Conservation (phyloP, 1,140 invertebrate species). For the Penaeus chinensis region DNA sequence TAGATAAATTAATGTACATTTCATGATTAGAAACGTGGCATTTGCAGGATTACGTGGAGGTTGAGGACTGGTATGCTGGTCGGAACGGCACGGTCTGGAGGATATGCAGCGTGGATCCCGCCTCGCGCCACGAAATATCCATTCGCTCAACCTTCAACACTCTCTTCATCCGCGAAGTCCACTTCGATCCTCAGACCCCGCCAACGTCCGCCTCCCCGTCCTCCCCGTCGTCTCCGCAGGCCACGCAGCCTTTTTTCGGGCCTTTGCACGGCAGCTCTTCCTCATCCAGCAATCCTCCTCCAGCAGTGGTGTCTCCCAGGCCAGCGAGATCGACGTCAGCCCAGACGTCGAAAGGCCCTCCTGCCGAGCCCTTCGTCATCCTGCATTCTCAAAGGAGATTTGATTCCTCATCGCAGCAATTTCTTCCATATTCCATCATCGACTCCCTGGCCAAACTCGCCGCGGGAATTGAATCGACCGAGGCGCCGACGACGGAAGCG, state of each 20-base stretch:
- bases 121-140: constrained; percentile 55
- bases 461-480: neutral
- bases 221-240: neutral
- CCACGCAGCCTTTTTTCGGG: neutral
- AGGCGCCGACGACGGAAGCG: neutral
- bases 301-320: too few species aligned
- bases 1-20: neutral
- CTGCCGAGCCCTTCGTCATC: too few species aligned
- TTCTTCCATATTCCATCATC: neutral
- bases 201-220: neutral
- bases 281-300: neutral
- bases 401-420: neutral
- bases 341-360: too few species aligned
- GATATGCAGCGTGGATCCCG: constrained; percentile 52
- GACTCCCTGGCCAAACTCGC: constrained; percentile 3
- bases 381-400: too few species aligned
- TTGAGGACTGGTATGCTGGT: constrained; percentile 61
- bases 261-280: constrained; percentile 8
- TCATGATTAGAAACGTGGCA: neutral
- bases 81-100: constrained; percentile 53
- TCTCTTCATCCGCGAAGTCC: constrained; percentile 64
- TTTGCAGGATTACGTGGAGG: constrained; percentile 61
- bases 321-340: too few species aligned
- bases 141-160: constrained; percentile 66
- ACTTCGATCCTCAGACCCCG: constrained; percentile 4